phyloP scores from a whole-genome alignment of 1,140 invertebrate species.

The Drosophila chauvacae region DNA sequence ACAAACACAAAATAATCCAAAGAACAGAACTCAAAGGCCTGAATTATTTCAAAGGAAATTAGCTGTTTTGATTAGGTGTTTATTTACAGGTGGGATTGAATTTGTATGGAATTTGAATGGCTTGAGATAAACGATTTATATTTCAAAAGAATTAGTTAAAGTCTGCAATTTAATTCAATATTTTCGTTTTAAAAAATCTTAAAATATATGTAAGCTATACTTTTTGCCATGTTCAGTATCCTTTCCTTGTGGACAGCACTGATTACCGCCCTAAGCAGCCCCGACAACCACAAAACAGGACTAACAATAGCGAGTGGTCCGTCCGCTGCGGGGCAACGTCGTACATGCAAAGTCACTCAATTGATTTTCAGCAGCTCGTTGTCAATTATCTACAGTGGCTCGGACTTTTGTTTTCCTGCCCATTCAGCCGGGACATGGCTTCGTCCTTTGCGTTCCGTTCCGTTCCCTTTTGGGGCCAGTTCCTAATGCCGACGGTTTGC shows the following conservation, averaged over 20 bases:
- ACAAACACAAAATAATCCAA: conserved; percentile 7
- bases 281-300: conserved; percentile 32
- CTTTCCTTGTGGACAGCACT: conserved; percentile 1
- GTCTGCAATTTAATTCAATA: background rate
- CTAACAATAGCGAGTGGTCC: conserved; percentile 16
- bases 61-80: conserved; percentile 6
- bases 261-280: conserved; percentile 5
- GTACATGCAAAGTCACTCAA: conserved; percentile 76
- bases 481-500: conserved; percentile 61
- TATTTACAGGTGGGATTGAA: background rate
- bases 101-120: background rate
- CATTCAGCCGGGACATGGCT: conserved; percentile 43
- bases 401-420: conserved; percentile 55
- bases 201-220: background rate
- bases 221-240: background rate
- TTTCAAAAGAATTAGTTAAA: background rate
- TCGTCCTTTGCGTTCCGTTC: conserved; percentile 2
- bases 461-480: conserved; percentile 22
- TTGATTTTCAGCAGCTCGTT: conserved; percentile 72
- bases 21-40: background rate
- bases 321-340: conserved; percentile 12
- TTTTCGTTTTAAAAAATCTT: background rate
- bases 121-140: background rate
- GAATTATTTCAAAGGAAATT: conserved; percentile 11
- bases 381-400: conserved; percentile 69